Base-by-base conservation (phyloP, 2,888 invertebrate genomes). In the Lasioglossum vierecki region DNA sequence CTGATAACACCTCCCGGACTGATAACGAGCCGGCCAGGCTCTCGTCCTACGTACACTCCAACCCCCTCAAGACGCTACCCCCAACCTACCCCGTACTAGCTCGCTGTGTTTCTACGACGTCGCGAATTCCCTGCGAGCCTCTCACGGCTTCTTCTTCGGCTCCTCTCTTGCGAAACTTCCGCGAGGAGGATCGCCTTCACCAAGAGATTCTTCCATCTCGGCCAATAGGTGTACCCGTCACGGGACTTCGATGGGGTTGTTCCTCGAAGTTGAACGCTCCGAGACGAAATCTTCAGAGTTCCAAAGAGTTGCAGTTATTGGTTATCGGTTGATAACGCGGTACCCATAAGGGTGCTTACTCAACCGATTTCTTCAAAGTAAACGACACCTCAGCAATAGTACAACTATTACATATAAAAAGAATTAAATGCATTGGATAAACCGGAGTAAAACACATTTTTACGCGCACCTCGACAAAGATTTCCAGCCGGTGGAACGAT, bases 21-120 rank as follows among this genome's bases (percentile, higher is more conserved):
- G 95, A 95, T 94, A 95, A 94, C 93, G 91, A 92, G 92, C 93
- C 92, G 93, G 92, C 94, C 95, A 94, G 94, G 93, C 94, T 93
- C 93, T 92, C 93, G 91, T 88, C 87, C 92, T 89, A 90, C 89
- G 87, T 90, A 86, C 88, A 87, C 88, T 72, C 78, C 68, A 13
- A 53, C 63, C 79, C 73, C 87, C 79, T 71, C 76, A 82, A 70
- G 70, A 44, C 82, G 72, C 77, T 80, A 57, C 30, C 72, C 80
- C 22, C 22, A 3, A 73, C 79, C 77, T 78, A 60, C 83, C 79
- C 84, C 79, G 53, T 53, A 53, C 73, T 73, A 75, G 79, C 80
- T 46, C 76, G 76, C 30, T 76, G 83, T 85, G 90, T 84, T 86
- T 87, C 88, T 81, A 83, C 84, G 80, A 85, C 87, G 80, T 87